phyloP scores from a whole-genome alignment of 1,140 invertebrate species.

The Pogonomyrmex barbatus region DNA sequence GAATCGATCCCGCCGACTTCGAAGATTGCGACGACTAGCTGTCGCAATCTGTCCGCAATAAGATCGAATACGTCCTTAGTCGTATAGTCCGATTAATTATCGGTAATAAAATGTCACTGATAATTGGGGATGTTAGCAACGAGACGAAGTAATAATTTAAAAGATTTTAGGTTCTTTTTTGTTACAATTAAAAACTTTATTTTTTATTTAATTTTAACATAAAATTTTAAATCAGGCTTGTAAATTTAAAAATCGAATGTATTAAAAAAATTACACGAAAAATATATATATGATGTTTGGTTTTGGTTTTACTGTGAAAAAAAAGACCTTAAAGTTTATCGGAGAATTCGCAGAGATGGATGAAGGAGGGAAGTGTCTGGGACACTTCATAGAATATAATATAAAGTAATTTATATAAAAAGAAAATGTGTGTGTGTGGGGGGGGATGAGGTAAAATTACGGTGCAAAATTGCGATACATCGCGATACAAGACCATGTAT shows the following conservation, averaged over 20 bases:
- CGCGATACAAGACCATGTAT: slow-evolving; percentile 29
- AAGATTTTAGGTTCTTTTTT: not conserved
- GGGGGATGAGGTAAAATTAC: slow-evolving; percentile 33
- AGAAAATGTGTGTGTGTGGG: not conserved
- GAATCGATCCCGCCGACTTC: slow-evolving; percentile 11
- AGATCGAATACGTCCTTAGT: not conserved
- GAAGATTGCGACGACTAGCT: slow-evolving; percentile 34
- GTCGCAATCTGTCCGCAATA: slow-evolving; percentile 25
- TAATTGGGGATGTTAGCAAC: not conserved
- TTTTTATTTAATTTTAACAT: not conserved
- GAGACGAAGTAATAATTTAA: not conserved
- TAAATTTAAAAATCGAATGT: not conserved
- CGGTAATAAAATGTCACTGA: not conserved
- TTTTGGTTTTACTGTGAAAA: not conserved
- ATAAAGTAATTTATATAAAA: slow-evolving; percentile 51
- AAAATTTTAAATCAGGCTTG: not conserved
- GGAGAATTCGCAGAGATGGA: not conserved
- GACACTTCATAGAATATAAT: slow-evolving; percentile 41
- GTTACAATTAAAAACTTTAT: not conserved
- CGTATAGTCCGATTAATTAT: slow-evolving; percentile 8
- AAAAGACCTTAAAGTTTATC: slow-evolving; percentile 23
- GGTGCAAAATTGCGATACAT: slow-evolving; percentile 37
- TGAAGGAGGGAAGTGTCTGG: not conserved
- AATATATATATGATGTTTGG: not conserved
- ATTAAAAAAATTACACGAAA: not conserved